Evolutionary conservation across 2,113 vertebrate genomes (phyloP).

Genomic region (Leucosticte australis): DNA sequence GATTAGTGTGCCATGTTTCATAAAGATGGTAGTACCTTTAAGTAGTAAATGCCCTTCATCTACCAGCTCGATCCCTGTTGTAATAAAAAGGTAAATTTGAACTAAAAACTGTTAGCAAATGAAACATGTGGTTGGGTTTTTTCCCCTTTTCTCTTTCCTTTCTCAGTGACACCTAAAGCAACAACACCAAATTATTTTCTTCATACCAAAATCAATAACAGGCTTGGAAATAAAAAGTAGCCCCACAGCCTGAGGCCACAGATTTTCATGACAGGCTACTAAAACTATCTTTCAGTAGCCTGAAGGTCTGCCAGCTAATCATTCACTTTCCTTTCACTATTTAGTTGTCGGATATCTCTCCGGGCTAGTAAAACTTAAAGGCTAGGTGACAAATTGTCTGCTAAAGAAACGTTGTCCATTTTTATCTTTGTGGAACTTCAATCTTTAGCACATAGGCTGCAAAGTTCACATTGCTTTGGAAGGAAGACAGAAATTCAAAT

Average conservation of each 20-base stretch:
- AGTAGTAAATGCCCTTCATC: slow-evolving; percentile 65
- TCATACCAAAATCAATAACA: slow-evolving; percentile 79
- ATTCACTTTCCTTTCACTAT: slow-evolving; percentile 67
- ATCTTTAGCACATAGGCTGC: not conserved
- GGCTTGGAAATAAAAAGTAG: slow-evolving; percentile 74
- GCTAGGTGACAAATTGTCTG: slow-evolving; percentile 66
- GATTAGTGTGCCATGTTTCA: slow-evolving; percentile 85
- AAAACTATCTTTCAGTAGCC: slow-evolving; percentile 70
- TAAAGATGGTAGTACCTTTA: slow-evolving; percentile 78
- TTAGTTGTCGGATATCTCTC: slow-evolving; percentile 66
- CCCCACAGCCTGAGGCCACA: slow-evolving; percentile 70
- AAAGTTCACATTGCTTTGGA: not conserved
- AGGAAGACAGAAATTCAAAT: not conserved
- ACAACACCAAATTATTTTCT: slow-evolving; percentile 78
- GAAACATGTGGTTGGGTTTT: not conserved
- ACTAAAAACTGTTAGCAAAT: slow-evolving; percentile 40
- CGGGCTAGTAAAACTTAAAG: slow-evolving; percentile 62
- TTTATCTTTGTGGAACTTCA: slow-evolving; percentile 28
- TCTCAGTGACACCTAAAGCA: slow-evolving; percentile 72
- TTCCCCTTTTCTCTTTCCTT: not conserved
- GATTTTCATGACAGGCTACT: slow-evolving; percentile 77
- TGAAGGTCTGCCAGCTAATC: slow-evolving; percentile 64
- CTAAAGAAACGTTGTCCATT: slow-evolving; percentile 35
- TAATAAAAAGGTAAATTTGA: slow-evolving; percentile 63
- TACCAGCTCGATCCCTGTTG: not conserved